phyloP scores from a whole-genome alignment of 2,113 vertebrate species.

The Urocitellus parryii region DNA sequence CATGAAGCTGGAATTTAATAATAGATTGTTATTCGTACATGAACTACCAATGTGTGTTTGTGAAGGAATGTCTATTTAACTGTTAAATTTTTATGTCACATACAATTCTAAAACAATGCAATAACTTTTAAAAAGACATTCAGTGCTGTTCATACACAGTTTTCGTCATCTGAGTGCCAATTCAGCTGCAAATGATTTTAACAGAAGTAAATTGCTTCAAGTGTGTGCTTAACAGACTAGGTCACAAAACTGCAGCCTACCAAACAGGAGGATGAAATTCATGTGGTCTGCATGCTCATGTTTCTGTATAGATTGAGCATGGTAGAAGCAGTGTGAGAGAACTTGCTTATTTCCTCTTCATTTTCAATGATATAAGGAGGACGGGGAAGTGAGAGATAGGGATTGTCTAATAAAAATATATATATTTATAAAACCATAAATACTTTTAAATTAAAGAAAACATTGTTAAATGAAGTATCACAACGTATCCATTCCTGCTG shows the following conservation, averaged over 20 bases:
- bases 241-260: not conserved
- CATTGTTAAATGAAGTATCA: not conserved
- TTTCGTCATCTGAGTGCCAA: not conserved
- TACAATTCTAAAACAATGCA: conserved; percentile 24
- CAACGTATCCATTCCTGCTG: not conserved
- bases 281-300: not conserved
- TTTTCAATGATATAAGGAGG: not conserved
- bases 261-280: not conserved
- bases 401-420: not conserved
- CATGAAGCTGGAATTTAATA: not conserved
- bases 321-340: not conserved
- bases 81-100: not conserved
- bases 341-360: not conserved
- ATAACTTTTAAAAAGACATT: conserved; percentile 44
- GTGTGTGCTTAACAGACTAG: conserved; percentile 46
- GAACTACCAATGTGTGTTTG: not conserved
- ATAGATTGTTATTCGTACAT: not conserved
- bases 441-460: conserved; percentile 11
- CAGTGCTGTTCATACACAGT: conserved; percentile 3
- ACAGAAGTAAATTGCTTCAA: conserved; percentile 47
- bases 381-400: not conserved
- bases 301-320: not conserved
- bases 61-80: not conserved
- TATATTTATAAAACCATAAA: not conserved
- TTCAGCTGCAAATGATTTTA: conserved; percentile 63